Evolutionary conservation across 2,797 vertebrate genomes (phyloP), one percentile per base, ranked within the genome.

Genomic region (Coracias cyanogaster): DNA sequence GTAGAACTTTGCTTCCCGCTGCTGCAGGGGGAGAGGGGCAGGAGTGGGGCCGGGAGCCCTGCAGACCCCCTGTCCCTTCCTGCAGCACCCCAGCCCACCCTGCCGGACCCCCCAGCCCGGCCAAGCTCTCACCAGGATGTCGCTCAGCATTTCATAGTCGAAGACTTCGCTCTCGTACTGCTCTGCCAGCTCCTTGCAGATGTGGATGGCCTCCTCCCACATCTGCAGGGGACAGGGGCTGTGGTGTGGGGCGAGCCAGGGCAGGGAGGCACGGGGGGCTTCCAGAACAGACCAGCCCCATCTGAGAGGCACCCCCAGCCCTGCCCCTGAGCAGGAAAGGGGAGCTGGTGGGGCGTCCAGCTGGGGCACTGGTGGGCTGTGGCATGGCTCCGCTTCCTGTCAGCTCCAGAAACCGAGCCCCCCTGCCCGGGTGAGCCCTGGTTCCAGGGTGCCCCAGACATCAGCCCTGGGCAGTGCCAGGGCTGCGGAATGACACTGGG

Each of bases 151-250:
- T 45, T 96, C 96, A 0, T 97, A 97, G 87, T 97, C 95, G 0
- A 97, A 97, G 82, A 97, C 3, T 20, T 97, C 95, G 2, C 37
- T 96, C 91, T 97, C 97, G 0, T 97, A 97, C 92, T 97, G 97
- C 82, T 96, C 97, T 0, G 97, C 97, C 92, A 97, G 95, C 86
- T 97, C 97, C 90, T 97, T 97, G 92, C 97, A 97, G 90, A 97
- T 89, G 81, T 89, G 91, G 54, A 97, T 97, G 86, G 97, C 97
- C 66, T 97, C 97, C 58, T 97, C 97, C 97, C 97, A 97, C 97
- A 97, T 97, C 97, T 97, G 91, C 72, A 46, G 18, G n/a, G 77
- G 28, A 62, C 54, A 41, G 58, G 15, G 12, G 8, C 25, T 52
- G 1, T 1, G 0, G n/a, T 7, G 43, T 1, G 5, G 57, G 22